A percentile compares a stretch with the other conserved stretches of the same genome.
phyloP scores from a whole-genome alignment of 2,113 vertebrate species.

The Phrynosoma platyrhinos region DNA sequence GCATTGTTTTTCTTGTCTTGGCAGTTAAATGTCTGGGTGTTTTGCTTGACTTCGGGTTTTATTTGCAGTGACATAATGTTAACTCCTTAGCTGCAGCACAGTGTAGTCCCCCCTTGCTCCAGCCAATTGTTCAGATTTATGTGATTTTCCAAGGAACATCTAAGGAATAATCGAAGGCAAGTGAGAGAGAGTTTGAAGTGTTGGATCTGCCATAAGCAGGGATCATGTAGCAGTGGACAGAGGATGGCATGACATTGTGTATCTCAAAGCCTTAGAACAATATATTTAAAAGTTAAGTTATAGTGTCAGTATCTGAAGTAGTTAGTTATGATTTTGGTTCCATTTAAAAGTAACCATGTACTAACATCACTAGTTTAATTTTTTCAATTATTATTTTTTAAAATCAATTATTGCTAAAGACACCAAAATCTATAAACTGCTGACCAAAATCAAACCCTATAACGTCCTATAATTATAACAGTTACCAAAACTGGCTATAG shows the following conservation, averaged over 20 bases:
- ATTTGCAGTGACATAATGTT: constrained; percentile 53
- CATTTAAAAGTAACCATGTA: too few relatives aligned
- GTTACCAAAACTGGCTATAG: too few relatives aligned
- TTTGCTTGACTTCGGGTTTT: constrained; percentile 46
- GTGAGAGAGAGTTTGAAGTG: neutral
- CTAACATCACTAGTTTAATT: too few relatives aligned
- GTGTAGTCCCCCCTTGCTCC: too few relatives aligned
- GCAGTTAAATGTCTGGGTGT: constrained; percentile 60
- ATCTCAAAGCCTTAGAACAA: neutral
- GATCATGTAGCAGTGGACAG: too few relatives aligned
- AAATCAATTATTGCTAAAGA: too few relatives aligned
- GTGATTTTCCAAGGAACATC: neutral
- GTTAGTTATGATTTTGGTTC: neutral
- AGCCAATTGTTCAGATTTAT: neutral
- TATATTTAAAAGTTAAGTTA: neutral
- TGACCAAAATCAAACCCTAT: too few relatives aligned
- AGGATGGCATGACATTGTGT: neutral
- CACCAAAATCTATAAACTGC: too few relatives aligned
- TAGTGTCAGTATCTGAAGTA: neutral
- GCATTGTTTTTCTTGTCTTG: constrained; percentile 72
- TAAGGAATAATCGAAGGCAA: too few relatives aligned
- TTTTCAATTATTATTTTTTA: too few relatives aligned
- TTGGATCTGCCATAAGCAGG: neutral
- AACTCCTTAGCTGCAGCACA: constrained; percentile 57
- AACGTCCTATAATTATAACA: too few relatives aligned